These are phyloP conservation scores for Antrozous pallidus DNA, from an alignment of 2,797 vertebrate species.

Conservation along the genomic window DNA sequence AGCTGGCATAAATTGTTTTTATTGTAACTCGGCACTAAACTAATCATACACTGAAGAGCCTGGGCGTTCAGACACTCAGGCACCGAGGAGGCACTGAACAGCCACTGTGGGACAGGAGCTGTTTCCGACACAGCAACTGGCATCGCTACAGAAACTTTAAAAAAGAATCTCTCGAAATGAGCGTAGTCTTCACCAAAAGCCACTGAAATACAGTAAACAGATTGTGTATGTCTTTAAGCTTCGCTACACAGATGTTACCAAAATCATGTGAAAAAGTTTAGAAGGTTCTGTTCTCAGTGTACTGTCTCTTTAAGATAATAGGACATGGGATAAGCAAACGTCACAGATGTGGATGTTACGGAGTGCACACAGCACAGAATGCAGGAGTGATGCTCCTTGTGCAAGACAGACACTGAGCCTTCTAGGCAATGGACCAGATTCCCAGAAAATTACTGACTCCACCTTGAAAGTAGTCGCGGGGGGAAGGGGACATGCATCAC, in stretches of 20 bases:
- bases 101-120: no score
- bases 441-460: neutral
- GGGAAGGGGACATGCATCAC: neutral
- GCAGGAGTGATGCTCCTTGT: neutral
- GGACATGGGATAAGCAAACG: neutral
- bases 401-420: neutral
- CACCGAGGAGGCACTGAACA: neutral
- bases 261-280: neutral
- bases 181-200: neutral
- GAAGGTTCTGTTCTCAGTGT: neutral
- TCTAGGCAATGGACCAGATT: neutral
- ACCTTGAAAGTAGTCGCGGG: neutral
- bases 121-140: neutral
- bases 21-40: neutral
- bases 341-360: neutral
- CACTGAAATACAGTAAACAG: neutral
- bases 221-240: neutral
- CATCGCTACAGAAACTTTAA: neutral
- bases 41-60: neutral
- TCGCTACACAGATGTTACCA: neutral
- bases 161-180: neutral
- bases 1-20: neutral
- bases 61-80: neutral
- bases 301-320: neutral
- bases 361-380: neutral